A percentile compares a stretch with the other conserved stretches of the same genome.
phyloP scores from a whole-genome alignment of 2,797 vertebrate species.

The Enteromius afrohamiltoni region DNA sequence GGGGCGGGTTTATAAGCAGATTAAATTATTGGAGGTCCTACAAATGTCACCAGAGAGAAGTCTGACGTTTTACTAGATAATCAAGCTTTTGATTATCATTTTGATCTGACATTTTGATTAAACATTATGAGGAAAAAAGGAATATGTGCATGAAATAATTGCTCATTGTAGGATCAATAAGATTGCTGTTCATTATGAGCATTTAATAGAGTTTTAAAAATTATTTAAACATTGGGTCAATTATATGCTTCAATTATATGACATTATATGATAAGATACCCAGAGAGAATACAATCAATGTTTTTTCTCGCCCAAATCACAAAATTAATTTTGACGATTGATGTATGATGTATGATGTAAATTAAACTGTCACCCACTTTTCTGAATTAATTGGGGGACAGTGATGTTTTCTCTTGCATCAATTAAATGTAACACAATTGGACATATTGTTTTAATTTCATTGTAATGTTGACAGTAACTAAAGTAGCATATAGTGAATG shows the following conservation, averaged over 20 bases:
- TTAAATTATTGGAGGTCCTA: neutral
- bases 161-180: neutral
- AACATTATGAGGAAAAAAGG: neutral
- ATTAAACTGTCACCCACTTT: conserved; percentile 1
- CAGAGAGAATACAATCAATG: neutral
- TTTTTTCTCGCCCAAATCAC: neutral
- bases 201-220: neutral
- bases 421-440: neutral
- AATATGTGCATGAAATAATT: neutral
- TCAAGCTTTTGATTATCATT: neutral
- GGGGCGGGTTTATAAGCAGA: neutral
- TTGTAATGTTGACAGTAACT: neutral
- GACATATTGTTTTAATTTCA: conserved; percentile 3
- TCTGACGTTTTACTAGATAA: neutral
- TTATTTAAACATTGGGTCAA: neutral
- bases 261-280: neutral
- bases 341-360: neutral
- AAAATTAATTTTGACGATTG: conserved; percentile 6
- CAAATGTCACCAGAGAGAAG: neutral
- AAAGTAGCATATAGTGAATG: neutral
- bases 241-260: neutral
- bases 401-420: neutral
- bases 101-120: neutral
- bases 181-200: neutral
- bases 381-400: neutral